A percentile compares a stretch with the other conserved stretches of the same genome.
These are phyloP conservation scores for Delphinapterus leucas DNA, from an alignment of 2,113 vertebrate genomes.

Conservation along the genomic window DNA sequence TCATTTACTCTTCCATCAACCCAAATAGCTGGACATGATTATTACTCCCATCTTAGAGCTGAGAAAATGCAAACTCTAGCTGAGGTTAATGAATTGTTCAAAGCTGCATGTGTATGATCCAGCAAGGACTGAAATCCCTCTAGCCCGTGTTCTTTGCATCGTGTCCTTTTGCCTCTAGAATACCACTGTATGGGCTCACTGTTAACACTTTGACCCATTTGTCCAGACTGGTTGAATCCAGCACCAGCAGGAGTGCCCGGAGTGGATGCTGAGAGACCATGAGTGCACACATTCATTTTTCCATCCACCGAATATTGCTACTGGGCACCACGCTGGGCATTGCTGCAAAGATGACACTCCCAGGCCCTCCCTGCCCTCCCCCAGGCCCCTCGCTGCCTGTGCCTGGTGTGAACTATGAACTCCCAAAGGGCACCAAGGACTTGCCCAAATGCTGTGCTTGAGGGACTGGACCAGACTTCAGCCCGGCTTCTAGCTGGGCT, in stretches of 20 bases:
- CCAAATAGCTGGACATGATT: background rate
- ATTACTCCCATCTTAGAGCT: background rate
- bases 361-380: too few relatives aligned
- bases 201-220: background rate
- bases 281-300: accelerated
- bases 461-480: background rate
- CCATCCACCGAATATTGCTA: background rate
- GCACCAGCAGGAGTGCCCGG: background rate
- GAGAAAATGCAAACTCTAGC: background rate
- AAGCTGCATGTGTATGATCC: background rate
- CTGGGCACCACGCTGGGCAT: accelerated
- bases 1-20: background rate
- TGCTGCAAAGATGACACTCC: background rate
- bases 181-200: accelerated
- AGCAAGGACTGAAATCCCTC: background rate
- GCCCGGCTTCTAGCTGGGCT: background rate
- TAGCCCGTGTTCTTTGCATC: background rate
- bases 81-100: background rate
- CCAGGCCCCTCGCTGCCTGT: too few relatives aligned
- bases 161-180: background rate
- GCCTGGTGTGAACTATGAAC: background rate
- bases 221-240: background rate
- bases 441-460: background rate
- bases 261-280: background rate
- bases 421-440: background rate